These are phyloP conservation scores for Xyrauchen texanus DNA, from an alignment of 2,113 vertebrate genomes.

Conservation along the genomic window DNA sequence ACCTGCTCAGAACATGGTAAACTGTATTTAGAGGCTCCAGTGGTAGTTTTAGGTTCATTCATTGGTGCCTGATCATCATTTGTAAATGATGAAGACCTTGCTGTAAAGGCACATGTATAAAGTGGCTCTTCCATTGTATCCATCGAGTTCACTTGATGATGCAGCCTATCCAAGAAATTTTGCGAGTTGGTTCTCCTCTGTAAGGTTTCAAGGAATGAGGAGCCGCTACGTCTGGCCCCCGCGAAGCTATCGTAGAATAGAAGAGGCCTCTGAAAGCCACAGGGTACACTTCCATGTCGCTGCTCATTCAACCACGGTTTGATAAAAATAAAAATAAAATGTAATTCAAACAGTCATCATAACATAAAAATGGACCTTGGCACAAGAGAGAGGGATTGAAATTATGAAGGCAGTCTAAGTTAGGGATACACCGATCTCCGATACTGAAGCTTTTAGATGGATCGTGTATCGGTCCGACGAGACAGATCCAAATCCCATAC, in stretches of 20 bases:
- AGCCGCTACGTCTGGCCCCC: constrained; percentile 55
- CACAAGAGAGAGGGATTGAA: neutral
- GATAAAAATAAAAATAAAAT: constrained; percentile 47
- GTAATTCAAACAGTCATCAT: neutral
- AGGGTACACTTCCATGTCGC: constrained; percentile 59
- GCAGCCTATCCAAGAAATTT: constrained; percentile 34
- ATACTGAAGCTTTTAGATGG: too few relatives aligned
- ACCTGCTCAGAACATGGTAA: neutral
- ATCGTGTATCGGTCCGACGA: too few relatives aligned
- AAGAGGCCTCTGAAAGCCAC: constrained; percentile 55
- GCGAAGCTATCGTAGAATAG: constrained; percentile 45
- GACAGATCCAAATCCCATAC: too few relatives aligned
- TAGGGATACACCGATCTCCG: too few relatives aligned
- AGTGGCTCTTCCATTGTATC: too few relatives aligned
- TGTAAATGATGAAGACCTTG: too few relatives aligned
- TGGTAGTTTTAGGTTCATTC: neutral
- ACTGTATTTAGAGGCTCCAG: neutral
- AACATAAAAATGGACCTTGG: neutral
- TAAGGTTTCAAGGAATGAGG: constrained; percentile 60
- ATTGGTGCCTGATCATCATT: too few relatives aligned
- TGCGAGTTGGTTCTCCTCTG: constrained; percentile 54
- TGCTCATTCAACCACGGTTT: constrained; percentile 53
- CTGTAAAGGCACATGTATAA: too few relatives aligned
- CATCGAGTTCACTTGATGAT: neutral
- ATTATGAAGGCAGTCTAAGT: neutral